Evolutionary conservation across 2,797 vertebrate genomes (phyloP), one percentile per base, ranked within the genome.

Genomic region (Enteromius radiatus): DNA sequence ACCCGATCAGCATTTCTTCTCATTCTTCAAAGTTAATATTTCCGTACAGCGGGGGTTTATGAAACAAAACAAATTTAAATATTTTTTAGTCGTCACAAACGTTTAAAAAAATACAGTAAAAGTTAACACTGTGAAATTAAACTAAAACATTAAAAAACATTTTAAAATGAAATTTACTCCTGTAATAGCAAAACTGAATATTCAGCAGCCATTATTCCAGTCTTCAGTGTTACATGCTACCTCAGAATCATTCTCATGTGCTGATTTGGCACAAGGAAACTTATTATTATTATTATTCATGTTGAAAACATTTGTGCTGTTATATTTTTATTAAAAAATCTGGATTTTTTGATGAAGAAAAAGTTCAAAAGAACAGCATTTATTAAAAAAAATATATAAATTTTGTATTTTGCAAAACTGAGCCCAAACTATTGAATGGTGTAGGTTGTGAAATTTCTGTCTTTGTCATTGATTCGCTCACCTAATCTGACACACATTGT

Each of bases 401-500:
- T 33, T 73, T 52, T 2, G n/a, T 56, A 23, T 56, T 56, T 56
- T 59, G n/a, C 11, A 14, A 59, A 59, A 56, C 7, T 3, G 19
- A n/a, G 11, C 11, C 33, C 64, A n/a, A 36, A 33, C 10, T 14
- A 33, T 74, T 49, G 15, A 71, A 71, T 23, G 2, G 0, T 33
- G 2, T 7, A 31, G 19, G 43, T 28, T 70, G 23, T n/a, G 21
- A 70, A 70, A 45, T 26, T 21, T 73, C 7, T 63, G 3, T 54
- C 26, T 81, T 67, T 75, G 8, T 68, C 10, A 26, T 15, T 1
- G 49, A 41, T 26, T 36, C 59, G 64, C 68, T 80, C 94, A 99
- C 97, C 97, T 97, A 88, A 93, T 91, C 49, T 93, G 87, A 89
- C 88, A 95, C 63, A 97, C 89, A 28, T 93, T 94, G 83, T 88